These are phyloP conservation scores for Amblyopsis rosae DNA, from an alignment of 2,113 vertebrate species.

Conservation along the genomic window DNA sequence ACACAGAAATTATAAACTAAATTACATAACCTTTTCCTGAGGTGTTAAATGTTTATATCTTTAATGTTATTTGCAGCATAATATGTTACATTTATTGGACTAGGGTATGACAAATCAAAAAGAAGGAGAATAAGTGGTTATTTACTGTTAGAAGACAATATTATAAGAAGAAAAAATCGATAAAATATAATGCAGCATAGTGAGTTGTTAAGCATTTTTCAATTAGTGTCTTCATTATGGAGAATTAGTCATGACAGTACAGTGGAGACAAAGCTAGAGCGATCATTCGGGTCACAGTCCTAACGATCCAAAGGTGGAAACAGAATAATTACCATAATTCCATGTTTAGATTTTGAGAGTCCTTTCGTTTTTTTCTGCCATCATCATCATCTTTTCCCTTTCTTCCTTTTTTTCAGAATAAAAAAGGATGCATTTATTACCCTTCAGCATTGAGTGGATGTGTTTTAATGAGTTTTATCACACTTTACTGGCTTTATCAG, in stretches of 20 bases:
- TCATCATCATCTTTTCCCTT: conserved; percentile 3
- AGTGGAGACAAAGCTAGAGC: conserved; percentile 17
- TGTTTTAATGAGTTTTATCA: conserved; percentile 74
- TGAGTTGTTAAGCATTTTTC: conserved; percentile 27
- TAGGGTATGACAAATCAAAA: too few relatives aligned
- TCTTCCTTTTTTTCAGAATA: conserved; percentile 24
- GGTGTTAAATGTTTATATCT: too few relatives aligned
- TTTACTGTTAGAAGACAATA: too few relatives aligned
- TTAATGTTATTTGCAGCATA: too few relatives aligned
- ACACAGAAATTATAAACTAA: too few relatives aligned
- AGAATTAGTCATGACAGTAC: conserved; percentile 31
- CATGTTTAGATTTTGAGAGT: conserved; percentile 27
- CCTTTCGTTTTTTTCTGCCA: conserved; percentile 13
- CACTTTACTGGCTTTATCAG: conserved; percentile 62
- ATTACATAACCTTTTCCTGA: too few relatives aligned
- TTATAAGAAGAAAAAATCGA: too few relatives aligned
- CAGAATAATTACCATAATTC: conserved; percentile 41
- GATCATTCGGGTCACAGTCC: conserved; percentile 26
- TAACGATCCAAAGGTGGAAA: conserved; percentile 52
- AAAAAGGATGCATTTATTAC: conserved; percentile 47
- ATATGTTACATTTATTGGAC: too few relatives aligned
- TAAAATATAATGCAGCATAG: conserved; percentile 24
- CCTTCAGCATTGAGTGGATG: conserved; percentile 28
- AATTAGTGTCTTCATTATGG: conserved; percentile 34
- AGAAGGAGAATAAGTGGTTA: too few relatives aligned